Percentiles rank a stretch among this genome's conserved stretches.
These are phyloP conservation scores for Drosophila pruinosa DNA, from an alignment of 1,140 invertebrate species.

Conservation along the genomic window DNA sequence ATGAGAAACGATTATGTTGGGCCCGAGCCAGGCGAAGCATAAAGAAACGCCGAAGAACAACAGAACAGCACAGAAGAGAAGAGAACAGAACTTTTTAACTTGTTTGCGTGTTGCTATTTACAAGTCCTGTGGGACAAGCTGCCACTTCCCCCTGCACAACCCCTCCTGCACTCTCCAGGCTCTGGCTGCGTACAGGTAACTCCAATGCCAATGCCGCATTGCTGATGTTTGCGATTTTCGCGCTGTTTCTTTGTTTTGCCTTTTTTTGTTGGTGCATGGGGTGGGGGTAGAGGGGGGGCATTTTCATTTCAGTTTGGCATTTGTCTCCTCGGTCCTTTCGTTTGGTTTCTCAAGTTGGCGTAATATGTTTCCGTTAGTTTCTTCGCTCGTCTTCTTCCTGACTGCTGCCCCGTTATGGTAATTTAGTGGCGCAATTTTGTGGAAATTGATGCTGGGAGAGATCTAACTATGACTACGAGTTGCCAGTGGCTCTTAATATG, in stretches of 20 bases:
- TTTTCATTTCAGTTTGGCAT: conserved; percentile 46
- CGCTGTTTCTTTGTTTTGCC: conserved; percentile 36
- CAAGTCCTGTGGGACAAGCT: conserved; percentile 73
- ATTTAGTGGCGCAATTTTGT: conserved; percentile 75
- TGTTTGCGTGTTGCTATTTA: conserved; percentile 82
- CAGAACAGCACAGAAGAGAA: conserved; percentile 1
- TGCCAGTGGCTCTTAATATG: conserved; percentile 20
- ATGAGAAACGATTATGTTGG: conserved; percentile 82
- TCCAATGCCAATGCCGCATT: conserved; percentile 72
- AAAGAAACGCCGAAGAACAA: conserved; percentile 74
- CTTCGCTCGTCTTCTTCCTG: not conserved
- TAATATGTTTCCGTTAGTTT: conserved; percentile 74
- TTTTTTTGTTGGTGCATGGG: too few species aligned
- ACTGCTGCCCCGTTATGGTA: conserved; percentile 59
- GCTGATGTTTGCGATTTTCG: conserved; percentile 76
- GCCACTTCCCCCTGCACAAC: not conserved
- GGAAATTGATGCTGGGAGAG: conserved; percentile 66
- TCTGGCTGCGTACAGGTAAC: conserved; percentile 57
- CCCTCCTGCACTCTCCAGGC: not conserved
- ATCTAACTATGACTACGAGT: not conserved
- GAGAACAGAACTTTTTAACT: conserved; percentile 73
- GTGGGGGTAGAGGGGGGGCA: too few species aligned
- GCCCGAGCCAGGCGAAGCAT: conserved; percentile 54
- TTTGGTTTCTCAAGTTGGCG: conserved; percentile 54
- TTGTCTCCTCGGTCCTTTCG: conserved; percentile 44